Conservation (phyloP, 1,140 invertebrate genomes). For the Arion vulgaris region DNA sequence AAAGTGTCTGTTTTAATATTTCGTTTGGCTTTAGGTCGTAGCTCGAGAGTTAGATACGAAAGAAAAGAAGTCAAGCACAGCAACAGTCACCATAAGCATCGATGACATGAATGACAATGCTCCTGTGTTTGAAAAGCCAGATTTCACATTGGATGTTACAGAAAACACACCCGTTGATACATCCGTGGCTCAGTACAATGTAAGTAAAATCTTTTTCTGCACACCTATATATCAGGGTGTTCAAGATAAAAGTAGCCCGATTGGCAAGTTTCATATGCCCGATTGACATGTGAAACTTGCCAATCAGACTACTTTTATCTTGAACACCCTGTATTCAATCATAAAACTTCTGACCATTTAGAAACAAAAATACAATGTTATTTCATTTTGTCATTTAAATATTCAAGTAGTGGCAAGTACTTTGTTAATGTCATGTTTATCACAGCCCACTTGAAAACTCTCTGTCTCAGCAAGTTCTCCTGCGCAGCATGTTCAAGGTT, state of each 20-base stretch:
- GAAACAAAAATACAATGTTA: no score
- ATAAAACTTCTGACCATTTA: no score
- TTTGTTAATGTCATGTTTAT: no score
- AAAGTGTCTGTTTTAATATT: slow-evolving; percentile 74
- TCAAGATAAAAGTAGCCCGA: no score
- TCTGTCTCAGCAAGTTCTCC: no score
- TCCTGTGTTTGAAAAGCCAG: slow-evolving; percentile 85
- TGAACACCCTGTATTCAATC: no score
- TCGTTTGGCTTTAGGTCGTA: slow-evolving; percentile 77
- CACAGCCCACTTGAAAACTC: no score
- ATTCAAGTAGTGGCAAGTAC: no score
- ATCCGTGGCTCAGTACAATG: slow-evolving; percentile 75
- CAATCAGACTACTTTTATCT: no score
- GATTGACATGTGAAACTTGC: background rate
- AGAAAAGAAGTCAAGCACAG: slow-evolving; percentile 84
- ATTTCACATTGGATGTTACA: slow-evolving; percentile 77
- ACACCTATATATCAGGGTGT: background rate
- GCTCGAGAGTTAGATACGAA: slow-evolving; percentile 85
- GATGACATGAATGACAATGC: slow-evolving; percentile 95
- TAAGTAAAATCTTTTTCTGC: slow-evolving; percentile 37
- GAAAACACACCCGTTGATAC: slow-evolving; percentile 90
- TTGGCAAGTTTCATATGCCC: background rate
- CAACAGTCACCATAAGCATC: slow-evolving; percentile 87
- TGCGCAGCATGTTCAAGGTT: no score
- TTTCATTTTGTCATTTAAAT: no score